Evolutionary conservation across 2,113 vertebrate species (phyloP).

Genomic region (Micromys minutus): DNA sequence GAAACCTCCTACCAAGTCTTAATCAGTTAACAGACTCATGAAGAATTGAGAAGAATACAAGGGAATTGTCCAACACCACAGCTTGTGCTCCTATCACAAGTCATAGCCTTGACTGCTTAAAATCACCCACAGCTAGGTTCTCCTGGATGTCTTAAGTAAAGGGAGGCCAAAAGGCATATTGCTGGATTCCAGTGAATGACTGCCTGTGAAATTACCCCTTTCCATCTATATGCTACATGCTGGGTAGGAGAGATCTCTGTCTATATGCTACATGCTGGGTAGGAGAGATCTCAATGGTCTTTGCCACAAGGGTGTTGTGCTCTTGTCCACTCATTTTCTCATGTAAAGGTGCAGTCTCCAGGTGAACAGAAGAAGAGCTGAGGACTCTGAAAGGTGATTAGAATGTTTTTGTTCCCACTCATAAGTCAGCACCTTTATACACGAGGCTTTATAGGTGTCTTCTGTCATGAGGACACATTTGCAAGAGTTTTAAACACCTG

Average conservation of each 20-base stretch:
- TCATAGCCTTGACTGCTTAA: not conserved
- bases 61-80: slow-evolving; percentile 29
- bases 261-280: not conserved
- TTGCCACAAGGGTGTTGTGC: not conserved
- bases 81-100: not conserved
- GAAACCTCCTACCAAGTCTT: not conserved
- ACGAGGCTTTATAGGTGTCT: not conserved
- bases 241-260: not conserved
- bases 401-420: not conserved
- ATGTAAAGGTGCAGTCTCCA: not conserved
- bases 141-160: not conserved
- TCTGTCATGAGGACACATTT: no score
- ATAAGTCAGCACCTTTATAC: not conserved
- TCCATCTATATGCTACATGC: not conserved
- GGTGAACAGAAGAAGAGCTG: not conserved
- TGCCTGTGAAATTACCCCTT: no score
- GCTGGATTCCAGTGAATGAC: not conserved
- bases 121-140: not conserved
- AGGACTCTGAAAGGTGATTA: not conserved
- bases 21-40: slow-evolving; percentile 29
- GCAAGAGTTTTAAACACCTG: not conserved
- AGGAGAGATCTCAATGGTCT: no score
- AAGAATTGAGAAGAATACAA: slow-evolving; percentile 13
- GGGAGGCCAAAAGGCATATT: not conserved
- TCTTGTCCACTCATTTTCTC: not conserved